phyloP scores from a whole-genome alignment of 2,113 vertebrate genomes.

The Sminthopsis crassicaudata region DNA sequence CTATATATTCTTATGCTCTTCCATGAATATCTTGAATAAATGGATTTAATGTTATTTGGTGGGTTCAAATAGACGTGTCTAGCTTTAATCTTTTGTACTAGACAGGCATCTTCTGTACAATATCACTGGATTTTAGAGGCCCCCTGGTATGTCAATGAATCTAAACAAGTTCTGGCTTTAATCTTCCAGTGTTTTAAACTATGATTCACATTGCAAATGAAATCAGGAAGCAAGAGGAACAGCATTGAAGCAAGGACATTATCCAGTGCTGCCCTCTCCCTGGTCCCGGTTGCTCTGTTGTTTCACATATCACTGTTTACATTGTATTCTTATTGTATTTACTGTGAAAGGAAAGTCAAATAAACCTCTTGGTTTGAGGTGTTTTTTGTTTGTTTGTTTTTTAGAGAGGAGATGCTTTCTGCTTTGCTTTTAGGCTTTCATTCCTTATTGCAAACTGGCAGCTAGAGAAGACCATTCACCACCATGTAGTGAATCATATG shows the following conservation, averaged over 20 bases:
- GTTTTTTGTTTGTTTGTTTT: conserved; percentile 47
- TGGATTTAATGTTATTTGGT: conserved; percentile 5
- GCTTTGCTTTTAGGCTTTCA: conserved; percentile 40
- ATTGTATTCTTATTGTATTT: conserved; percentile 21
- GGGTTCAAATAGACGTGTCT: conserved; percentile 11
- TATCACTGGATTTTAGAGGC: conserved; percentile 48
- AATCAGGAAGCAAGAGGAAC: conserved; percentile 9
- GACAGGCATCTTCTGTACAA: conserved; percentile 35
- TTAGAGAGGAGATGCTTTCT: conserved; percentile 50
- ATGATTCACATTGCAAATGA: conserved; percentile 37
- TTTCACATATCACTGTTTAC: conserved; percentile 25
- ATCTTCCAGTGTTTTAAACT: neutral
- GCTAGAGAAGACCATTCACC: neutral
- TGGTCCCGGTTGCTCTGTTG: conserved; percentile 37
- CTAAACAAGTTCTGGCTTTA: conserved; percentile 47
- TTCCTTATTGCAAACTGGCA: conserved; percentile 30
- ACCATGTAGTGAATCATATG: neutral
- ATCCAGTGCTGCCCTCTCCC: neutral
- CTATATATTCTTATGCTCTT: conserved; percentile 21
- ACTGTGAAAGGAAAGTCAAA: conserved; percentile 59
- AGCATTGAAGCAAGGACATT: neutral
- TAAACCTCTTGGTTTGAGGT: conserved; percentile 65
- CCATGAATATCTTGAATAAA: conserved; percentile 38
- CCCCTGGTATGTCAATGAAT: conserved; percentile 31
- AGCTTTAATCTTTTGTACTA: conserved; percentile 44